phyloP scores from a whole-genome alignment of 2,888 invertebrate species.

The Drosophila pegasa region DNA sequence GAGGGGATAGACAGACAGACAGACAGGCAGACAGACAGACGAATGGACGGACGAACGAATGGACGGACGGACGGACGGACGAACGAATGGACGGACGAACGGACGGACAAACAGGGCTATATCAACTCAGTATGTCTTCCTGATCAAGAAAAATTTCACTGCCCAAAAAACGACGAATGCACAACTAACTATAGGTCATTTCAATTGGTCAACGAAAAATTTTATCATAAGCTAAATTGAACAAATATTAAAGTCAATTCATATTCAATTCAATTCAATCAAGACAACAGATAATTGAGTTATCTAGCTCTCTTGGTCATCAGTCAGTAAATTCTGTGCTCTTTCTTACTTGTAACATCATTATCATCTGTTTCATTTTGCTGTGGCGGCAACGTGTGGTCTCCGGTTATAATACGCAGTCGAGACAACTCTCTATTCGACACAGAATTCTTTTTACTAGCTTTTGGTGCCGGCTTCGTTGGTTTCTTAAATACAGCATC shows the following conservation, averaged over 20 bases:
- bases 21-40: too few relatives aligned
- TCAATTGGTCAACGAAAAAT: background rate
- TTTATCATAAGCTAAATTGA: too few relatives aligned
- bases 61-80: too few relatives aligned
- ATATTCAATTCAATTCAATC: too few relatives aligned
- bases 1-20: too few relatives aligned
- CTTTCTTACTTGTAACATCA: constrained; percentile 28
- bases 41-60: too few relatives aligned
- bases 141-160: background rate
- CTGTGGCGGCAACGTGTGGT: background rate
- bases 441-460: background rate
- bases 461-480: constrained; percentile 28
- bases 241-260: background rate
- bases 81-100: too few relatives aligned
- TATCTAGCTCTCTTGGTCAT: background rate
- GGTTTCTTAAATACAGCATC: constrained; percentile 58
- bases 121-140: too few relatives aligned
- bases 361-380: background rate
- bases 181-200: background rate
- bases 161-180: background rate
- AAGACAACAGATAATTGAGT: background rate
- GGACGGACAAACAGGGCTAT: too few relatives aligned
- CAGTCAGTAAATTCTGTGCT: background rate
- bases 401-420: background rate
- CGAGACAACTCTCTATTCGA: background rate